Percentiles rank a stretch among this genome's conserved stretches.
These are phyloP conservation scores for Megaceryle maxima DNA, from an alignment of 2,113 vertebrate species.

Conservation along the genomic window DNA sequence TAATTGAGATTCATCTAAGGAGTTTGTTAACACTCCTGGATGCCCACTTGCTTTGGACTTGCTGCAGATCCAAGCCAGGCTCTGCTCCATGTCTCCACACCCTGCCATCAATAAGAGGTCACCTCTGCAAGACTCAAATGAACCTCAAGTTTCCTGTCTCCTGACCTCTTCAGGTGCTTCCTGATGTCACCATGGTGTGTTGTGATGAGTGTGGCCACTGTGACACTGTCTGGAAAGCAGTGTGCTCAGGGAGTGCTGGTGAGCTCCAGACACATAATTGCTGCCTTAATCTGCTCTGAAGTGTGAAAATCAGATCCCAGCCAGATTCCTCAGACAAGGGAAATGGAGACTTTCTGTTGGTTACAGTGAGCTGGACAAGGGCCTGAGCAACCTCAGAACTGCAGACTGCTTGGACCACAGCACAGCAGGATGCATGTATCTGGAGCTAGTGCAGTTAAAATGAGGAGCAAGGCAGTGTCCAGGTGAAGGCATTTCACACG, in stretches of 20 bases:
- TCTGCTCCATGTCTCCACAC: not conserved
- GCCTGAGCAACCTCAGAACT: not conserved
- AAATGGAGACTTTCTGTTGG: not conserved
- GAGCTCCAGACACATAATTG: not conserved
- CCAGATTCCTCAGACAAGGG: not conserved
- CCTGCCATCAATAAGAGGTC: not conserved
- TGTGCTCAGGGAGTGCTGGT: fast-evolving
- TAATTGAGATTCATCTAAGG: not conserved
- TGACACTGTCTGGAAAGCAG: not conserved
- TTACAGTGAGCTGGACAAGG: not conserved
- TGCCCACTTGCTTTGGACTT: not conserved
- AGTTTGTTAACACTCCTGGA: not conserved
- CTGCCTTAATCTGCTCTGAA: not conserved
- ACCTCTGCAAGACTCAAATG: not conserved
- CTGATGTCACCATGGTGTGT: fast-evolving
- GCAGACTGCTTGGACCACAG: not conserved
- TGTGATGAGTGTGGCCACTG: not conserved
- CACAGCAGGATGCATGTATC: not conserved
- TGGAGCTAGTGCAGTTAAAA: not conserved
- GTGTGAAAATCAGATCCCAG: not conserved
- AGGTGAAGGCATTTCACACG: not conserved
- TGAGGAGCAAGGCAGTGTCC: not conserved
- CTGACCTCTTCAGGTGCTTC: not conserved
- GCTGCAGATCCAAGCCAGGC: not conserved
- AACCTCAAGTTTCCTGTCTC: not conserved